phyloP scores from a whole-genome alignment of 2,797 vertebrate species.

The Lithobates sylvaticus region DNA sequence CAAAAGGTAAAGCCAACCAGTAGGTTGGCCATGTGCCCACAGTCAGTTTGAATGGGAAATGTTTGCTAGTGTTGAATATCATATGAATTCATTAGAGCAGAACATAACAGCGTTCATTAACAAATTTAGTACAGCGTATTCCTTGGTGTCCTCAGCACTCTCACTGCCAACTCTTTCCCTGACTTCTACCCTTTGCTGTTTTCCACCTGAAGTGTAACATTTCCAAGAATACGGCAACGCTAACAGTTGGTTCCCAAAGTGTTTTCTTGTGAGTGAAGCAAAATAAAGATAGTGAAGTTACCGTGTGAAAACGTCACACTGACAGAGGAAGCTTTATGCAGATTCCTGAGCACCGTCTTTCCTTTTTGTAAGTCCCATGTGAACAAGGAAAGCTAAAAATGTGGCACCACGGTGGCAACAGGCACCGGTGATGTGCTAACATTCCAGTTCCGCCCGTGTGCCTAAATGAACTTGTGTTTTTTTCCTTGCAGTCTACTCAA shows the following conservation, averaged over 20 bases:
- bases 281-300: slow-evolving; percentile 55
- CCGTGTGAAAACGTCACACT: slow-evolving; percentile 50
- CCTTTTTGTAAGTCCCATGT: slow-evolving; percentile 28
- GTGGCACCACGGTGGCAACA: slow-evolving; percentile 46
- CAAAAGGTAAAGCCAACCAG: no score
- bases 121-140: not conserved
- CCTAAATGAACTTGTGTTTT: slow-evolving; percentile 7
- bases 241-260: slow-evolving; percentile 53
- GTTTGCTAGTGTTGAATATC: no score
- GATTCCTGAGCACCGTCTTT: not conserved
- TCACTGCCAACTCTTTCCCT: slow-evolving; percentile 28
- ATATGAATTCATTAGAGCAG: not conserved
- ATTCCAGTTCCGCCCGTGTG: slow-evolving; percentile 35
- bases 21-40: no score
- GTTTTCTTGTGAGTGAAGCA: slow-evolving; percentile 30
- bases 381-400: slow-evolving; percentile 46
- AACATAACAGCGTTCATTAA: not conserved
- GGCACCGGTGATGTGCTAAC: slow-evolving; percentile 26
- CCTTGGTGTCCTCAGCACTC: not conserved
- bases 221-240: slow-evolving; percentile 43
- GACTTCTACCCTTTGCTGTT: not conserved
- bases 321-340: slow-evolving; percentile 56
- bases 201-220: slow-evolving; percentile 28
- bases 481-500: not conserved
- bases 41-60: no score